Evolutionary conservation across 2,888 invertebrate species (phyloP).

Genomic region (Cephus spinipes): DNA sequence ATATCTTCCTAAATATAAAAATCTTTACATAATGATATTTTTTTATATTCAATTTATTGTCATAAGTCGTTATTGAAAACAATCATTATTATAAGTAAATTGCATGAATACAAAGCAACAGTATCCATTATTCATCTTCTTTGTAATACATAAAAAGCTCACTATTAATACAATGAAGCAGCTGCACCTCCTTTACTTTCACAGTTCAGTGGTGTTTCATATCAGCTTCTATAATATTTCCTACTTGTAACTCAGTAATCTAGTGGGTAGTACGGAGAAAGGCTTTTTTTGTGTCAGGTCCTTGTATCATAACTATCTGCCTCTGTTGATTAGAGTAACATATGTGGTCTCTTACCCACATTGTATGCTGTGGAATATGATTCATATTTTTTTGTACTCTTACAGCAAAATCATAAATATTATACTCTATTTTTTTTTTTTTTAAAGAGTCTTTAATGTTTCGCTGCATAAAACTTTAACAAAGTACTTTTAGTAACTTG

Average conservation of each 20-base stretch:
- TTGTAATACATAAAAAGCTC: background rate
- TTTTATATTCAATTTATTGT: too few species aligned
- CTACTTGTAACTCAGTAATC: background rate
- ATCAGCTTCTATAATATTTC: background rate
- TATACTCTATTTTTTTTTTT: background rate
- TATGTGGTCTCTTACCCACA: background rate
- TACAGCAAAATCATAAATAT: background rate
- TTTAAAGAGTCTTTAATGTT: background rate
- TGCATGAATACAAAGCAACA: background rate
- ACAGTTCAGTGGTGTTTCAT: background rate
- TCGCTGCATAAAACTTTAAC: background rate
- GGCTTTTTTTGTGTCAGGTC: background rate
- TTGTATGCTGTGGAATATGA: background rate
- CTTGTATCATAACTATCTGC: background rate
- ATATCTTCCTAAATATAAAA: background rate
- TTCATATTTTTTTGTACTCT: background rate
- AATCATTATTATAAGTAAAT: background rate
- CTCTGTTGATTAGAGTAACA: background rate
- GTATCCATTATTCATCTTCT: background rate
- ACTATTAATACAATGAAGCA: background rate
- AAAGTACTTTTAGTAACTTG: background rate
- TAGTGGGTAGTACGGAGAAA: background rate
- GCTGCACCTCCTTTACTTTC: background rate
- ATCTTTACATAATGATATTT: background rate
- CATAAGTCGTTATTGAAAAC: background rate